Conservation (phyloP, 1,140 invertebrate species). For the Ceratosolen solmsi region DNA sequence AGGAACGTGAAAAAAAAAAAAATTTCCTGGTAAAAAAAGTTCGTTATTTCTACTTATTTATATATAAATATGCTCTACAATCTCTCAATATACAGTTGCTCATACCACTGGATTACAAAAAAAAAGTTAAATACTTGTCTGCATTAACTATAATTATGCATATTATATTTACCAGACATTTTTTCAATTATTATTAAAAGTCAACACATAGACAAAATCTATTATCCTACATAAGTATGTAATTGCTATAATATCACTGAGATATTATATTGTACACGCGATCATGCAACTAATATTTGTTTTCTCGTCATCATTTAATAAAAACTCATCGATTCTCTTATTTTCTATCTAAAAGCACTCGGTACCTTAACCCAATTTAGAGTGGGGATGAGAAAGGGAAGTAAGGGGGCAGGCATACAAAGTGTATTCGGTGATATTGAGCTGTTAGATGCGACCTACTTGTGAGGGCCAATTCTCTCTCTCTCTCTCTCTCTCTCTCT, state of each 20-base stretch:
- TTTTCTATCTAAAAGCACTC: constrained; percentile 26
- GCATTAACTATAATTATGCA: background rate
- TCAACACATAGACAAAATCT: no score
- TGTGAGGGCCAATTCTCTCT: constrained; percentile 63
- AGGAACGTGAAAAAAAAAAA: background rate
- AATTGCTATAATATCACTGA: no score
- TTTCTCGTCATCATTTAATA: constrained; percentile 8
- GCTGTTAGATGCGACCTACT: constrained; percentile 69
- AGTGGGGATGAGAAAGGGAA: constrained; percentile 53
- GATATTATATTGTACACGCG: no score
- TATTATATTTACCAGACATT: no score
- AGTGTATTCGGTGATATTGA: constrained; percentile 70
- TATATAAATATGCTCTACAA: background rate
- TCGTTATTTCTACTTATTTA: background rate
- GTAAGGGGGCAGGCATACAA: constrained; percentile 56
- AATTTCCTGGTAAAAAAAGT: background rate
- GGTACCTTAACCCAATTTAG: constrained; percentile 67
- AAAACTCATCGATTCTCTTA: constrained; percentile 31
- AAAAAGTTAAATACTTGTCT: background rate
- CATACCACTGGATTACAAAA: background rate
- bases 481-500: constrained; percentile 52
- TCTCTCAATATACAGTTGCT: no score
- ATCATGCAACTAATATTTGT: no score
- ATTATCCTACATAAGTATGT: no score
- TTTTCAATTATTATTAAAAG: no score